Evolutionary conservation across 2,888 invertebrate species (phyloP), one percentile per base, ranked within the genome.

Genomic region (Dascillus cervinus): DNA sequence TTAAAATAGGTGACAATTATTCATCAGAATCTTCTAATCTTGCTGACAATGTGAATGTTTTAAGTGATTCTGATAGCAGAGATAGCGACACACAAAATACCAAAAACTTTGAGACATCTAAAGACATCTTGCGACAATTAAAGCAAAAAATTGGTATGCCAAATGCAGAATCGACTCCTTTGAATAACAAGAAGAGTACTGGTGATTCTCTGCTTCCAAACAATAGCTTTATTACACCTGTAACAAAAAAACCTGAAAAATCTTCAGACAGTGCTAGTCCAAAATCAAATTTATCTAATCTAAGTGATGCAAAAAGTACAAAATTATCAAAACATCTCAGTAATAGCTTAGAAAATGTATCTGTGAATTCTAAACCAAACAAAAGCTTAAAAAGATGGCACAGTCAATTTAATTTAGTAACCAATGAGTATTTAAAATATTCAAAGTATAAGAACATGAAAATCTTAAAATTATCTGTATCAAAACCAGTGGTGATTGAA

Each of bases 151-250:
- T 49, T 6, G 47, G 47, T 2, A 12, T 36, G 14, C 51, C 51
- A 4, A 24, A 36, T 11, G 49, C 49, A 2, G 47, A 48, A 37
- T 51, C 51, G 5, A 51, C 51, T 11, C 51, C 47, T 3, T 13
- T 23, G 26, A 13, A 24, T 24, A 2, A 12, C 13, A 6, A 9
- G 9, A 9, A 11, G 9, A 12, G 4, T 10, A 24, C 11, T 4
- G 2, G 11, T 12, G 9, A 4, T 8, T 11, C 24, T 12, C n/a
- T n/a, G n/a, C n/a, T n/a, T n/a, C n/a, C n/a, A n/a, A n/a, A n/a
- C n/a, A n/a, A n/a, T n/a, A n/a, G n/a, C n/a, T n/a, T n/a, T n/a
- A n/a, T n/a, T n/a, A n/a, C n/a, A n/a, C n/a, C n/a, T n/a, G n/a
- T n/a, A n/a, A n/a, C n/a, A n/a, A n/a, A n/a, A n/a, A 24, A 12